Base-by-base conservation (phyloP, 37 sponge, comb jelly and placozoan species). In the Ephydatia muelleri region DNA sequence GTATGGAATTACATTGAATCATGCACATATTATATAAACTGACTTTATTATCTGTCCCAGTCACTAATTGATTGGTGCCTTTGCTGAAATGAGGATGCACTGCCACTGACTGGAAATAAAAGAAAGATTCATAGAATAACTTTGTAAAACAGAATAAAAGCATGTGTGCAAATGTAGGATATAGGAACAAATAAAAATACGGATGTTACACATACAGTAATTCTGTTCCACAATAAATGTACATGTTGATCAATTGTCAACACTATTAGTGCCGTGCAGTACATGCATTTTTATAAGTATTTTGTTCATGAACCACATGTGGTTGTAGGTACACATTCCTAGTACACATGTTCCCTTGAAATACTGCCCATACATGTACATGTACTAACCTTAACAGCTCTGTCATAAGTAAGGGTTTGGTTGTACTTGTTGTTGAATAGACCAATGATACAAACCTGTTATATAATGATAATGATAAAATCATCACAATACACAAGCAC, bases 391-490 rank as follows among this genome's bases (percentile, higher is more conserved):
- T 91, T 91, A 2, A 88, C 78, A 68, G 80, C 81, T 40, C 69
- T 80, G 39, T 89, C 92, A 75, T 82, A 91, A 0, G 28, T 33
- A 4, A 89, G 65, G 8, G 38, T 83, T 65, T 72, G 85, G 84
- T 96, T 96, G 83, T 89, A 85, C 78, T 96, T 88, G n/a, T 85
- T 76, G 25, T 84, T 65, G 28, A 92, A 89, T 39, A 96, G 87
- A 21, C 97, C 97, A 75, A 81, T 84, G 38, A 96, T 91, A 32
- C 49, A 39, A 14, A 95, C 95, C 88, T 91, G 49, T 13, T 57
- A 16, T 14, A 1, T 2, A 21, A 21, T 26, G 40, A 28, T n/a
- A 31, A 23, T 6, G 25, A 11, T 39, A 29, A 25, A 65, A 57
- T 57, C 1, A 57, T 14, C 57, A 57, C 57, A 19, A 4, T 8